Base-by-base conservation (phyloP, 2,113 vertebrate species). In the Heterocephalus glaber region DNA sequence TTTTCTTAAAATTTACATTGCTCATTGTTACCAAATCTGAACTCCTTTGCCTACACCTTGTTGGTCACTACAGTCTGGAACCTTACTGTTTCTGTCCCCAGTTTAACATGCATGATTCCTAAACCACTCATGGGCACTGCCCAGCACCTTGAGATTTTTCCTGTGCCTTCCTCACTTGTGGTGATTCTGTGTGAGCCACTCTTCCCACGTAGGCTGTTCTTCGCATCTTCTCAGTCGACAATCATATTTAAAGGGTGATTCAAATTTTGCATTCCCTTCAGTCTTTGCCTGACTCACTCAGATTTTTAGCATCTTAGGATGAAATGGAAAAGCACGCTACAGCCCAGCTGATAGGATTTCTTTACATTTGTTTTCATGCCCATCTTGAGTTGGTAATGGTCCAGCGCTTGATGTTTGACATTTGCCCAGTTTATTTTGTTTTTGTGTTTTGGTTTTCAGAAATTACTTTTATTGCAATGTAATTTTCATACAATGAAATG, bases 81-180 rank as follows among this genome's bases (percentile, higher is more conserved):
- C 49, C 56, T 14, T 63, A 4, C 20, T 56, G 4, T 33, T 63
- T 92, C 30, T 41, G 66, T 41, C 56, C 60, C 61, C 44, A 63
- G 30, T 72, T 72, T 83, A 58, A 79, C n/a, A 4, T 76, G n/a
- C 63, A 0, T 49, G 61, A 33, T 79, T 70, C 44, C 38, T 68
- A 10, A 72, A 10, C 14, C 61, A 4, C 24, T 33, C 22, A 5
- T 1, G 30, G 38, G 44, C 22, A 33, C 66, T 9, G 3, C 12
- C 26, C 33, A 54, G 14, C 70, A n/a, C 0, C n/a, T 4, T 33
- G 28, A 0, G 8, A 7, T 3, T 4, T 47, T n/a, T 58, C 12
- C 3, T 3, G 2, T 16, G 7, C 0, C 2, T 17, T 58, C n/a
- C 76, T 68, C 6, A 19, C 24, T 60, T 63, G 72, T 1, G 13